These are phyloP conservation scores for Embiotoca jacksoni DNA, from an alignment of 2,113 vertebrate species.

Conservation along the genomic window DNA sequence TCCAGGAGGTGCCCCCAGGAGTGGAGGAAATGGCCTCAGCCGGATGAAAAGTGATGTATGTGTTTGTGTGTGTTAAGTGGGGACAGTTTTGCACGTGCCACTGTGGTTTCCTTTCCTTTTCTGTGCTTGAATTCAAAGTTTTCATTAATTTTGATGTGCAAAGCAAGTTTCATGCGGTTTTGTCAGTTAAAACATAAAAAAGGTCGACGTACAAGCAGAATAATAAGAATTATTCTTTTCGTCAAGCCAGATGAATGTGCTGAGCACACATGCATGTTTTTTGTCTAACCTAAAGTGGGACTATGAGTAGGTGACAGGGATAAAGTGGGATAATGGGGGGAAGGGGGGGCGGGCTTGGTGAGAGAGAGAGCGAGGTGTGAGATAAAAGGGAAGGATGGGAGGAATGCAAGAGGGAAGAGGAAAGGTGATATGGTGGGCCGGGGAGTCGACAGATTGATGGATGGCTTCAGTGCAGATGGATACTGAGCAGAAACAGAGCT, in stretches of 20 bases:
- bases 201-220: background rate
- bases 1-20: constrained; percentile 60
- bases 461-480: constrained; percentile 67
- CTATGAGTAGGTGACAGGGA: constrained; percentile 66
- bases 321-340: constrained; percentile 40
- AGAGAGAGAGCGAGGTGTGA: constrained; percentile 53
- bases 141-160: too few species aligned
- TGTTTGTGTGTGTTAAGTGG: background rate
- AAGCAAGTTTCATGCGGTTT: too few species aligned
- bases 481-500: constrained; percentile 69
- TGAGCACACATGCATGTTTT: background rate
- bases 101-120: background rate
- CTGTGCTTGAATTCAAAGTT: background rate
- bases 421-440: constrained; percentile 71
- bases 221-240: background rate
- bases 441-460: constrained; percentile 83
- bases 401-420: constrained; percentile 70
- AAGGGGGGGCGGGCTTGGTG: background rate
- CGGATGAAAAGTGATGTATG: constrained; percentile 42
- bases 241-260: background rate
- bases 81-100: constrained; percentile 1
- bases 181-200: background rate
- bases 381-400: constrained; percentile 72
- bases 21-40: constrained; percentile 47
- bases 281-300: constrained; percentile 42